These are phyloP conservation scores for Calephelis perditalis DNA, from an alignment of 2,888 invertebrate species.

Conservation along the genomic window DNA sequence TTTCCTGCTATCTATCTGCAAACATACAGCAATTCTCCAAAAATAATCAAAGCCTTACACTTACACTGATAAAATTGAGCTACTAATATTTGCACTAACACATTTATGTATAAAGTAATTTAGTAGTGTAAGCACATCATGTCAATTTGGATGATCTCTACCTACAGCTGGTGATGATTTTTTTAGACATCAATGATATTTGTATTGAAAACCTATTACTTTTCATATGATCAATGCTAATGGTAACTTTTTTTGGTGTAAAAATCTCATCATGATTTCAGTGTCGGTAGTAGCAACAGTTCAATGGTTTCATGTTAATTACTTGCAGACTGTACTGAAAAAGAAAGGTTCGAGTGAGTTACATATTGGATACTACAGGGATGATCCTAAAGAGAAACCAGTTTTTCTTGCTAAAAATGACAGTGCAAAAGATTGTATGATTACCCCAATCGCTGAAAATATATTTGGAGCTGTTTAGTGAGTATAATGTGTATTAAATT, in stretches of 20 bases:
- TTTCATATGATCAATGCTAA: too few species aligned
- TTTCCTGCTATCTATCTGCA: too few species aligned
- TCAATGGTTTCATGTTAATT: constrained; percentile 5
- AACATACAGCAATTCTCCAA: too few species aligned
- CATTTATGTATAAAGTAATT: too few species aligned
- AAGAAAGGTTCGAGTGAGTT: constrained; percentile 83
- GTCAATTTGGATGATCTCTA: constrained; percentile 4
- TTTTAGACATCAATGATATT: too few species aligned
- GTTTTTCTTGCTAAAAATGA: constrained; percentile 88
- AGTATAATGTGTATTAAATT: constrained; percentile 38
- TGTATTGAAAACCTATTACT: background rate
- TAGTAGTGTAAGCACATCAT: constrained; percentile 13
- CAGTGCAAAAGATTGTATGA: constrained; percentile 81
- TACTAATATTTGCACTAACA: too few species aligned
- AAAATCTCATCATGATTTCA: too few species aligned
- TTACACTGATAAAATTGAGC: too few species aligned
- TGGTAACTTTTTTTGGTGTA: background rate
- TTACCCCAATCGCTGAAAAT: constrained; percentile 86
- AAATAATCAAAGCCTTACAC: too few species aligned
- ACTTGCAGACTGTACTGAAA: constrained; percentile 82
- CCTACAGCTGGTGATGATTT: too few species aligned
- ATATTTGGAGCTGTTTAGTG: constrained; percentile 89
- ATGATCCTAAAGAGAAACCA: constrained; percentile 85
- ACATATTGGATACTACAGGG: constrained; percentile 95
- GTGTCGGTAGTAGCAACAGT: too few species aligned